phyloP scores from a whole-genome alignment of 1,140 invertebrate genomes.

The Drosophila willistoni region DNA sequence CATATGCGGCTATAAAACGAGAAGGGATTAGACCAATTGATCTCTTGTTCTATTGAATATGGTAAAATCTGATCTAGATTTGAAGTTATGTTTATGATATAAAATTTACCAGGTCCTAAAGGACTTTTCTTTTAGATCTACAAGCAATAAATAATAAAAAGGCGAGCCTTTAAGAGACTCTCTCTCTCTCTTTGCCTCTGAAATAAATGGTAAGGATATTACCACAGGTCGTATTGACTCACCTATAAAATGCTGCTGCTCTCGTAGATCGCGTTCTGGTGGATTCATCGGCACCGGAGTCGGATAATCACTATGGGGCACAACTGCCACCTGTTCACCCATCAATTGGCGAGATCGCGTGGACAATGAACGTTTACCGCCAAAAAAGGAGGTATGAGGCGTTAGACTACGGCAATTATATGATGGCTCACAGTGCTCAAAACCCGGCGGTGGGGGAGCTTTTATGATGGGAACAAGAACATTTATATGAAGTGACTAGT shows the following conservation, averaged over 20 bases:
- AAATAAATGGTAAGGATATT: too few relatives aligned
- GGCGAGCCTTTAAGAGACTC: too few relatives aligned
- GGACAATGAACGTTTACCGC: slow-evolving; percentile 20
- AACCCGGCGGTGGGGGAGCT: slow-evolving; percentile 34
- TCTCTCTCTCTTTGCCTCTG: too few relatives aligned
- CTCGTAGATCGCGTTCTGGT: slow-evolving; percentile 13
- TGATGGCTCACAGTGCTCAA: slow-evolving; percentile 17
- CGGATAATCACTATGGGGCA: neutral
- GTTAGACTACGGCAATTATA: too few relatives aligned
- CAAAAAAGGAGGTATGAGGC: neutral
- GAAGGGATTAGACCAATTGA: neutral
- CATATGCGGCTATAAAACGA: slow-evolving; percentile 15
- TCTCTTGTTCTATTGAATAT: too few relatives aligned
- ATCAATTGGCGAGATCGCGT: slow-evolving; percentile 28
- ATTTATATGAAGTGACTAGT: too few relatives aligned
- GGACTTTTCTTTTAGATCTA: neutral
- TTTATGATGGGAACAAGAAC: neutral
- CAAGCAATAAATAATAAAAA: too few relatives aligned
- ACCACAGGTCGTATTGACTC: neutral
- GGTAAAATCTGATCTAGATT: too few relatives aligned
- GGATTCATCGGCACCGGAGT: neutral
- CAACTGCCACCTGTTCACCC: slow-evolving; percentile 12
- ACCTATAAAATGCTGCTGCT: slow-evolving; percentile 44
- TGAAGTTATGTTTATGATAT: too few relatives aligned
- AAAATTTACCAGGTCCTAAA: too few relatives aligned